Evolutionary conservation across 2,797 vertebrate species (phyloP), one percentile per base, ranked within the genome.

Genomic region (Salarias fasciatus): DNA sequence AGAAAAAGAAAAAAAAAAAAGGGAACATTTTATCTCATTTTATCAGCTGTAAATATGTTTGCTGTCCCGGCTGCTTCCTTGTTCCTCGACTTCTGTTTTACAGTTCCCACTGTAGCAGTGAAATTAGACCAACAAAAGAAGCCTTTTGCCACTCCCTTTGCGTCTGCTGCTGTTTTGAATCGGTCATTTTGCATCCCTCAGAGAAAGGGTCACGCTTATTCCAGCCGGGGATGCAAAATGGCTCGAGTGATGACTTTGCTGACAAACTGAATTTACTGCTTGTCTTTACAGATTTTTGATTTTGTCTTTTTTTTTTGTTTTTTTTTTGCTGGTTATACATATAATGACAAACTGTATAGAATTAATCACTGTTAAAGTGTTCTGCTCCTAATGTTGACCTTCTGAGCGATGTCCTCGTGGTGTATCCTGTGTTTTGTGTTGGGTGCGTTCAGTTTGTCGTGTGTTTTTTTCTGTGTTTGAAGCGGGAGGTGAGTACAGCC

Each of bases 41-140:
- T 44, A 50, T 63, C 67, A 75, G 63, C 63, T 62, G 63, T 76
- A 59, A 43, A 52, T 77, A 58, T 72, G 75, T 74, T 72, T 77
- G 72, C 75, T 83, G 82, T 82, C 80, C 56, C 30, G 53, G 45
- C 72, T 88, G 74, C 82, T 86, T 78, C 58, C 53, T 58, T 84
- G 70, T 86, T 72, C 77, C 53, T 75, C 63, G 63, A 83, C 72
- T 57, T 87, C 60, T 86, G 69, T 63, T 84, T 77, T 65, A 54
- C 69, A 63, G 57, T 83, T 76, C 70, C 63, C 51, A 51, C 54
- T 41, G 13, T 52, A 73, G 61, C 58, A 42, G 9, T 73, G 36
- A 68, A 82, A 74, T 70, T 43, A 45, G 48, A 67, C 45, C 29
- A 31, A 5, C 14, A 36, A 30, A 18, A 18, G 15, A 46, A 65